Evolutionary conservation across 2,113 vertebrate genomes (phyloP).

Genomic region (Cinclus mexicanus): DNA sequence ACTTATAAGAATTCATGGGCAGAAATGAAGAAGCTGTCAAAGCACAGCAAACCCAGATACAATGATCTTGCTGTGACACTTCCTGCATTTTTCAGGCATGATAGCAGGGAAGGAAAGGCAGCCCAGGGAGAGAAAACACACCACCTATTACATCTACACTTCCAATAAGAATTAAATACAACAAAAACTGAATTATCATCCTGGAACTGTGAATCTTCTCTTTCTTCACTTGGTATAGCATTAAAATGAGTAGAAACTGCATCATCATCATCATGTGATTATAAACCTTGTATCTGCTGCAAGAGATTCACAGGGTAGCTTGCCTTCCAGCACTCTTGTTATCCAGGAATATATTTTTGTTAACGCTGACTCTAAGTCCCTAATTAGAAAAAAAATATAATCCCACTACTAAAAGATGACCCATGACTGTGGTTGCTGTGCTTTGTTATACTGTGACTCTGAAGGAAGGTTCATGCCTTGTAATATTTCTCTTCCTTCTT

Average conservation of each 20-base stretch:
- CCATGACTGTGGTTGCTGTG: neutral
- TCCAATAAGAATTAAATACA: neutral
- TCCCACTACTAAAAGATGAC: neutral
- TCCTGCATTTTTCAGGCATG: neutral
- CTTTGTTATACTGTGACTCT: neutral
- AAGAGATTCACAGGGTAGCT: neutral
- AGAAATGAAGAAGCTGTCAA: conserved; percentile 4
- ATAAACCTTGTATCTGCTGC: neutral
- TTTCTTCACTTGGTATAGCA: neutral
- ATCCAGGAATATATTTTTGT: neutral
- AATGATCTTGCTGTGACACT: neutral
- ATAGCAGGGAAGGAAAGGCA: neutral
- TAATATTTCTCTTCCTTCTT: neutral
- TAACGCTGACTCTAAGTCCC: neutral
- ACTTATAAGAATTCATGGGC: neutral
- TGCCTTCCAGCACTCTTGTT: neutral
- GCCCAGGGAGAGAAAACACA: neutral
- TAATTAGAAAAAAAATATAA: neutral
- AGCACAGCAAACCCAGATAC: neutral
- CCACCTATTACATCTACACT: neutral
- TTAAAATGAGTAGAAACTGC: neutral
- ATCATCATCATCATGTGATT: neutral
- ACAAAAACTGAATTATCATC: neutral
- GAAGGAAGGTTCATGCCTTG: neutral
- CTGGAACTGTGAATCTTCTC: neutral